Base-by-base conservation (phyloP, 2,797 vertebrate species). In the Luscinia megarhynchos region DNA sequence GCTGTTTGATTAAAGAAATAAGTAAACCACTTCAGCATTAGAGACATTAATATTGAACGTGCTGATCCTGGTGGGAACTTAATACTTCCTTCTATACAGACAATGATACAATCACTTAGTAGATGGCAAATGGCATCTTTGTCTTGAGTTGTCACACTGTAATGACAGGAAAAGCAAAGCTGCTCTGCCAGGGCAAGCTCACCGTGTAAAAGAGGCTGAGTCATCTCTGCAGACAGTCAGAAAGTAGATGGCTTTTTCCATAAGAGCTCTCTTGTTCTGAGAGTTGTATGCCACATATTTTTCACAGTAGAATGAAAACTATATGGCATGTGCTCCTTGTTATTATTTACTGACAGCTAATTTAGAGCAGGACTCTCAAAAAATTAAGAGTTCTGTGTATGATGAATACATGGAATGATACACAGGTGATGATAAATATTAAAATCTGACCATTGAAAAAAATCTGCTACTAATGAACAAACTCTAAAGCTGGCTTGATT, bases 1-100 rank as follows among this genome's bases (percentile, higher is more conserved):
- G 62, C 40, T 94, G 26, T 84, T 93, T 94, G 73, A 91, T 84
- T 89, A 94, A 91, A 88, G 74, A 92, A 93, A 90, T 72, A 87
- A 91, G 36, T 66, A 94, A 95, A 73, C 27, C 69, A 66, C 51
- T 94, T 90, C 73, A 93, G 17, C 58, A 58, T 66, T 75, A 76
- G 40, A 84, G 19, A 4, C 32, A 86, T 63, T 79, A 90, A 84
- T 76, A 87, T 53, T 4, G 3, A 86, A 41, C 6, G 2, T 11
- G 17, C 22, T 85, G 62, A 61, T 89, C 40, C 77, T 82, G 30
- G 54, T 72, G 67, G 40, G 48, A 90, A 82, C 38, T 59, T 70
- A 66, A 73, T 84, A 59, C 48, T 90, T 91, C 40, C 29, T 79
- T 84, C 55, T 46, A 36, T n/a, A 21, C 9, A 80, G 82, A 77